A percentile compares a stretch with the other conserved stretches of the same genome.
These are phyloP conservation scores for Orthosia gothica DNA, from an alignment of 2,888 invertebrate species.

Conservation along the genomic window DNA sequence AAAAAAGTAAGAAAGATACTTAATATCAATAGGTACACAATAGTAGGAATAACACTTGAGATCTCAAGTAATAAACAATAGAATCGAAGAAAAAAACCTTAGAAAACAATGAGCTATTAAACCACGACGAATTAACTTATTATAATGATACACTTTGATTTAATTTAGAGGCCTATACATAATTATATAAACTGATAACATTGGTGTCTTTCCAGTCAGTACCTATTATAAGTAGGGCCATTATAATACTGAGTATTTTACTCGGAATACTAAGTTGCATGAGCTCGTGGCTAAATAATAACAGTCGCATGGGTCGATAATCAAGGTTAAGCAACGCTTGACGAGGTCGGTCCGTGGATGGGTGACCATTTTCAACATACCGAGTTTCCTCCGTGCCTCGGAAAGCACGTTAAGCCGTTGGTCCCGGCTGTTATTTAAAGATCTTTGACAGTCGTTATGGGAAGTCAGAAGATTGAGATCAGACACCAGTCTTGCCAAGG, in stretches of 20 bases:
- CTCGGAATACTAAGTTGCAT: not conserved
- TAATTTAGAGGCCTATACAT: constrained; percentile 58
- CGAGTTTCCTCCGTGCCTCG: no score
- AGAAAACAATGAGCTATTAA: constrained; percentile 52
- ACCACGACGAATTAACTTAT: constrained; percentile 53
- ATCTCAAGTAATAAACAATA: constrained; percentile 63
- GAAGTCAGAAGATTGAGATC: no score
- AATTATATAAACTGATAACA: constrained; percentile 56
- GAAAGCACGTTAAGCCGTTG: no score
- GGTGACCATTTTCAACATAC: no score
- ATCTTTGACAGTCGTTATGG: no score
- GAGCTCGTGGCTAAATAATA: no score
- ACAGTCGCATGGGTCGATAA: no score
- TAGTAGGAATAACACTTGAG: constrained; percentile 67
- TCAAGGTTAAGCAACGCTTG: no score
- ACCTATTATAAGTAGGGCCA: constrained; percentile 34
- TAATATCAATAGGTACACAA: constrained; percentile 67
- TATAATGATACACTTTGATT: constrained; percentile 56
- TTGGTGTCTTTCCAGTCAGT: constrained; percentile 66
- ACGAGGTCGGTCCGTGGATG: no score
- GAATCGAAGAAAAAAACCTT: constrained; percentile 51
- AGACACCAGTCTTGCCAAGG: no score
- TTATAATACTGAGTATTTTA: constrained; percentile 52
- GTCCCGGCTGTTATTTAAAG: no score
- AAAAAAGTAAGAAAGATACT: constrained; percentile 61